phyloP scores from a whole-genome alignment of 2,888 invertebrate genomes.

The Drosophila nigricruria region DNA sequence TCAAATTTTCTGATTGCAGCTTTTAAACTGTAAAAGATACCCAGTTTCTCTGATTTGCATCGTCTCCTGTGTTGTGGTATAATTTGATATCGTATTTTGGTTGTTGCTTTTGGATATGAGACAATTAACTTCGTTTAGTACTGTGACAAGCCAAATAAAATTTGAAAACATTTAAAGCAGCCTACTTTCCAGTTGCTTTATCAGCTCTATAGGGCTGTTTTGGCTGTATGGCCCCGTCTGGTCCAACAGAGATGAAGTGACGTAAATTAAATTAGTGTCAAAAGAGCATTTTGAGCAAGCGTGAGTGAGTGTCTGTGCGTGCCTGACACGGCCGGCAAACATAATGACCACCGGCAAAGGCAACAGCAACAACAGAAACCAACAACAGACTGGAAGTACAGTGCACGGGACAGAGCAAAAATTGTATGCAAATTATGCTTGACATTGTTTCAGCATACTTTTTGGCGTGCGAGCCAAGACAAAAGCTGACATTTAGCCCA shows the following conservation, averaged over 20 bases:
- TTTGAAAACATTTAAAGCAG: slow-evolving; percentile 61
- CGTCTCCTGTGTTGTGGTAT: neutral
- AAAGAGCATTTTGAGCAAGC: slow-evolving; percentile 64
- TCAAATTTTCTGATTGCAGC: neutral
- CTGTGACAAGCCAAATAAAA: slow-evolving; percentile 39
- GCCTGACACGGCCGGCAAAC: slow-evolving; percentile 73
- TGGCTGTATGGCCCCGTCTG: slow-evolving; percentile 13
- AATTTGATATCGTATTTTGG: slow-evolving; percentile 12
- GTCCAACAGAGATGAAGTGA: slow-evolving; percentile 47
- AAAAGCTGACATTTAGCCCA: slow-evolving; percentile 80
- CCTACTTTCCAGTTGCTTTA: slow-evolving; percentile 7
- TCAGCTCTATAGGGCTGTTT: neutral
- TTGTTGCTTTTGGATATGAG: neutral
- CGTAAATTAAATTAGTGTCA: slow-evolving; percentile 78
- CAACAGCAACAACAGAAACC: slow-evolving; percentile 48
- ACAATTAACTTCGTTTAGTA: slow-evolving; percentile 23
- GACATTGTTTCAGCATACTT: slow-evolving; percentile 79
- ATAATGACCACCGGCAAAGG: slow-evolving; percentile 72
- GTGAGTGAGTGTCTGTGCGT: slow-evolving; percentile 67
- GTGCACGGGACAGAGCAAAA: slow-evolving; percentile 45
- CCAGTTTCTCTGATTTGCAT: neutral
- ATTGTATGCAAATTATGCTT: slow-evolving; percentile 80
- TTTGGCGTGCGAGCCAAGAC: slow-evolving; percentile 77
- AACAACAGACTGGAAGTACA: slow-evolving; percentile 20
- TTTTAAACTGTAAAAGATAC: neutral